phyloP scores from a whole-genome alignment of 2,797 vertebrate genomes.

The Muscicapa comitata region DNA sequence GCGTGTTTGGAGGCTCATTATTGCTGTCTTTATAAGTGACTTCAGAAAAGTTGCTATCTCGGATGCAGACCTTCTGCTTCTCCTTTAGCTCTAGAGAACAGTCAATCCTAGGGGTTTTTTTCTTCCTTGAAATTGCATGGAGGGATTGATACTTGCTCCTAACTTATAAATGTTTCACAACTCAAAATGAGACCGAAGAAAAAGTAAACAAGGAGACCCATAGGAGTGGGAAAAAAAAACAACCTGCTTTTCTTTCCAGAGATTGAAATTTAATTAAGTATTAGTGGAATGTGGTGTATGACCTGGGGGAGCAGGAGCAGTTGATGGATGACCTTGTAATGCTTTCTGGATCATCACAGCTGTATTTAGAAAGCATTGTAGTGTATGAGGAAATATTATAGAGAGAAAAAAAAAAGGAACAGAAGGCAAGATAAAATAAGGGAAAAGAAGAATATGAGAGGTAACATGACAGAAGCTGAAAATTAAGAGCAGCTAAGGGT shows the following conservation, averaged over 20 bases:
- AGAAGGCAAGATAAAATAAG: not conserved
- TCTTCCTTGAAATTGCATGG: not conserved
- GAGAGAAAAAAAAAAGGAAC: not conserved
- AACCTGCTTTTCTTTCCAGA: not conserved
- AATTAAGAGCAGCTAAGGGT: not conserved
- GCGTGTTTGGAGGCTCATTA: not conserved
- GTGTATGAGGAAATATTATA: not conserved
- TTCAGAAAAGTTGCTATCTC: not conserved
- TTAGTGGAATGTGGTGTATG: not conserved
- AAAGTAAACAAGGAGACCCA: not conserved
- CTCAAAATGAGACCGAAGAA: slow-evolving; percentile 8
- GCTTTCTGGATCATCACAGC: not conserved
- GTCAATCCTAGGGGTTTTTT: not conserved
- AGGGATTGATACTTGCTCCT: not conserved
- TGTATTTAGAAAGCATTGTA: not conserved
- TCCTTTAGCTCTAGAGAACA: not conserved
- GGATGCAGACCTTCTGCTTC: not conserved
- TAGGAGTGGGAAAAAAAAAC: no score
- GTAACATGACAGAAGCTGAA: not conserved
- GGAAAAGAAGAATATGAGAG: not conserved
- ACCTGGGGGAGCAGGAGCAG: not conserved
- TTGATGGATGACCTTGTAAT: not conserved
- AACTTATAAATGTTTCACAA: slow-evolving; percentile 39
- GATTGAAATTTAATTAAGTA: slow-evolving; percentile 24
- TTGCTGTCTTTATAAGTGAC: not conserved